Base-by-base conservation (phyloP, 2,113 vertebrate species). In the Thryonomys swinderianus region DNA sequence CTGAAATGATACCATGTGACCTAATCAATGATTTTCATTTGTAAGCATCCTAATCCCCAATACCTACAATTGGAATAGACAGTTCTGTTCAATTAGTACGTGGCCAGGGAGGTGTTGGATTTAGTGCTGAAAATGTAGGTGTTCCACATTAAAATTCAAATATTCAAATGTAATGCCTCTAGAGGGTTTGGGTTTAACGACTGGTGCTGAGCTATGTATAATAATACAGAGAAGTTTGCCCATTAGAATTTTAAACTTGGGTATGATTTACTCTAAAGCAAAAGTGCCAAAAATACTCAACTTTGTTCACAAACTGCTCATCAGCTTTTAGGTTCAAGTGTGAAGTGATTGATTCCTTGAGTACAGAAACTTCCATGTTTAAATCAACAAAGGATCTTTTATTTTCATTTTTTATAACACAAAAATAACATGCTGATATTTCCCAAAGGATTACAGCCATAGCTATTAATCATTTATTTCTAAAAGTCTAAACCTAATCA, bases 221-320 rank as follows among this genome's bases (percentile, higher is more conserved):
- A 97, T 88, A 97, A 91, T 64, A 91, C 32, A 96, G 69, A 96
- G 17, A 91, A 78, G 91, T 96, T 92, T 92, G 91, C 30, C 25
- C 61, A 84, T 89, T 93, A 94, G 93, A 97, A 97, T 98, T 97
- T 98, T 95, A 96, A 98, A 97, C 93, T 96, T 95, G 79, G 59
- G 40, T 67, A 80, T 95, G 87, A 97, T 95, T 97, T 93, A 80
- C 61, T 93, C 20, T 93, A 97, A 97, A 23, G 76, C 48, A 96
- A 98, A 78, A 91, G 92, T 64, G 18, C 16, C 66, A 95, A 97
- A 97, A 98, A 91, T 92, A 95, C 42, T 97, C 81, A 74, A 90
- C 84, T 97, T 96, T 95, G 74, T 64, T 91, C 61, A 80, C 23
- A 93, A 90, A 91, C 83, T 96, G n/a, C 78, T 97, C 96, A 96